These are phyloP conservation scores for Cheilosia vulpina DNA, from an alignment of 2,888 invertebrate species.

Conservation along the genomic window DNA sequence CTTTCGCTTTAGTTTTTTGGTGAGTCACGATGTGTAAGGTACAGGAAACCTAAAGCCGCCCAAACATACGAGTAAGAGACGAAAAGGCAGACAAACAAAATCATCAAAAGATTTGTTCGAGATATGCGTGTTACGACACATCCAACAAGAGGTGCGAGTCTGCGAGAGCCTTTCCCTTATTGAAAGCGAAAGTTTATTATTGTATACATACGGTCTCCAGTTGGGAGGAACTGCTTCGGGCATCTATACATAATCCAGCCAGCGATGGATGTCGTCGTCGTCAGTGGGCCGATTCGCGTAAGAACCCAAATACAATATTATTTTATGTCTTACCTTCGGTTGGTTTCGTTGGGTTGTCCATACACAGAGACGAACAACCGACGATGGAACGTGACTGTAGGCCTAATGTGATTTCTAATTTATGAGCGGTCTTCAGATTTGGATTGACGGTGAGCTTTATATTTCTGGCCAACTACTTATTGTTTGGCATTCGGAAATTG, in stretches of 20 bases:
- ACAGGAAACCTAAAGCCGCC: neutral
- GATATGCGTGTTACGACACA: constrained; percentile 26
- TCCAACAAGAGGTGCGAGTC: constrained; percentile 2
- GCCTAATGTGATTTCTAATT: constrained; percentile 38
- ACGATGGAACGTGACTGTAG: constrained; percentile 31
- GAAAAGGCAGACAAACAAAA: constrained; percentile 4
- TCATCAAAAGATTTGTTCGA: constrained; percentile 24
- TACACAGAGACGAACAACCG: constrained; percentile 3
- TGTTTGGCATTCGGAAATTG: constrained; percentile 23
- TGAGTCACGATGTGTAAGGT: neutral
- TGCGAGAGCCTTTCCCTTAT: constrained; percentile 31
- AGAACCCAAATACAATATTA: constrained; percentile 6
- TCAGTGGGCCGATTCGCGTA: constrained; percentile 1
- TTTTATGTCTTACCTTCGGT: constrained; percentile 33
- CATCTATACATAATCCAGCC: constrained; percentile 1
- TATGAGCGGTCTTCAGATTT: constrained; percentile 13
- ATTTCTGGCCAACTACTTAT: neutral
- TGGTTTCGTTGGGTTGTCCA: constrained; percentile 2
- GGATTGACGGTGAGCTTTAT: neutral
- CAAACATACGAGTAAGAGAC: constrained; percentile 1
- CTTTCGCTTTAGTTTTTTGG: constrained; percentile 35
- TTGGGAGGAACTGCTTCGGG: constrained; percentile 9
- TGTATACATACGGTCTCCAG: neutral
- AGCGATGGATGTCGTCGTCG: neutral
- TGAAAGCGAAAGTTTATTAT: constrained; percentile 53